Evolutionary conservation across 2,113 vertebrate species (phyloP).

Genomic region (Siniperca knerii): DNA sequence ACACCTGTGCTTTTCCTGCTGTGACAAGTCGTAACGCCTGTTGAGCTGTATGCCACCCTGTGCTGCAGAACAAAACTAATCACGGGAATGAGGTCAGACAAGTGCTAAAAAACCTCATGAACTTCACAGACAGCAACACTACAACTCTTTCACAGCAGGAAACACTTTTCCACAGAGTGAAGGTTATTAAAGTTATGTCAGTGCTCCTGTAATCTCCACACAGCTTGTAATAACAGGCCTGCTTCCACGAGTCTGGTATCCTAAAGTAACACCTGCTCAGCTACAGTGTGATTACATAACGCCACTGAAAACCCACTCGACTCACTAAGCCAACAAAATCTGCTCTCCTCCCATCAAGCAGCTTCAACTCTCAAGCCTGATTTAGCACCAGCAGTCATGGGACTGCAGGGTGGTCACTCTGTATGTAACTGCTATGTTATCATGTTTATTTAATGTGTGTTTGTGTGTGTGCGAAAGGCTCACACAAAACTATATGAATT

Average conservation of each 20-base stretch:
- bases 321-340: constrained; percentile 30
- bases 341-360: neutral
- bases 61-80: neutral
- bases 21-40: neutral
- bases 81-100: neutral
- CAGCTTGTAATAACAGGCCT: neutral
- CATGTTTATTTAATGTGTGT: neutral
- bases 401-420: neutral
- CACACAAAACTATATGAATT: neutral
- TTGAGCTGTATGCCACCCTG: neutral
- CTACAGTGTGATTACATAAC: constrained; percentile 30
- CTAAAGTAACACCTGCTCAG: constrained; percentile 15
- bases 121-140: neutral
- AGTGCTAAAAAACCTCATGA: no score
- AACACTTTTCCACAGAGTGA: neutral
- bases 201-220: constrained; percentile 25
- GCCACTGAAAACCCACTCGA: neutral
- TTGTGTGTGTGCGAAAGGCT: neutral
- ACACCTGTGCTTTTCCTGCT: neutral
- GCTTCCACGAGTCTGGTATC: constrained; percentile 12
- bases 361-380: neutral
- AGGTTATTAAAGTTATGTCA: neutral
- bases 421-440: neutral
- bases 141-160: neutral
- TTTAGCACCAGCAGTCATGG: constrained; percentile 5